phyloP scores from a whole-genome alignment of 2,113 vertebrate species.

The Cygnus atratus region DNA sequence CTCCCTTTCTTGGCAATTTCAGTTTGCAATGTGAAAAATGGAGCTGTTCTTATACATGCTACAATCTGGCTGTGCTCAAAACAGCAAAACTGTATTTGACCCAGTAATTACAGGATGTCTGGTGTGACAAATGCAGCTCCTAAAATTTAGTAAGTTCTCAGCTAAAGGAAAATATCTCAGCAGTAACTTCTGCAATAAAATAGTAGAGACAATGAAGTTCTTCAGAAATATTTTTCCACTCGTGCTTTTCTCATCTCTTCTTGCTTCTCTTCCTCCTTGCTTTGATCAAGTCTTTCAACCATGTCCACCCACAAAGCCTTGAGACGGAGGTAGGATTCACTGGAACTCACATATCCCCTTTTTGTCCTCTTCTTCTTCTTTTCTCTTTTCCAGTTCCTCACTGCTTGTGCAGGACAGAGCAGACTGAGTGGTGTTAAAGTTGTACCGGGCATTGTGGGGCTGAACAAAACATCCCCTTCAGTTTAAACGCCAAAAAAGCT shows the following conservation, averaged over 20 bases:
- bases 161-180: background rate
- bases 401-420: background rate
- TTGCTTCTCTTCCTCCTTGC: background rate
- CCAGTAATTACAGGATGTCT: slow-evolving; percentile 47
- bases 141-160: background rate
- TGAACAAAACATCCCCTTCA: background rate
- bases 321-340: background rate
- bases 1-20: background rate
- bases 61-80: slow-evolving; percentile 28
- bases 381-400: background rate
- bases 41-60: background rate
- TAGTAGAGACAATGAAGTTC: background rate
- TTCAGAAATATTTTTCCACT: background rate
- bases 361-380: background rate
- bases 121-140: background rate
- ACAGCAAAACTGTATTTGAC: background rate
- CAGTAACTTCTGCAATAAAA: background rate
- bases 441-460: background rate
- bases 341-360: background rate
- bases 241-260: background rate
- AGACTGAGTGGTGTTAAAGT: background rate
- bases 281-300: background rate
- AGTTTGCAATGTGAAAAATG: background rate
- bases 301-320: background rate
- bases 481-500: background rate